Evolutionary conservation across 2,797 vertebrate species (phyloP).

Genomic region (Scolopax bukidnonensis): DNA sequence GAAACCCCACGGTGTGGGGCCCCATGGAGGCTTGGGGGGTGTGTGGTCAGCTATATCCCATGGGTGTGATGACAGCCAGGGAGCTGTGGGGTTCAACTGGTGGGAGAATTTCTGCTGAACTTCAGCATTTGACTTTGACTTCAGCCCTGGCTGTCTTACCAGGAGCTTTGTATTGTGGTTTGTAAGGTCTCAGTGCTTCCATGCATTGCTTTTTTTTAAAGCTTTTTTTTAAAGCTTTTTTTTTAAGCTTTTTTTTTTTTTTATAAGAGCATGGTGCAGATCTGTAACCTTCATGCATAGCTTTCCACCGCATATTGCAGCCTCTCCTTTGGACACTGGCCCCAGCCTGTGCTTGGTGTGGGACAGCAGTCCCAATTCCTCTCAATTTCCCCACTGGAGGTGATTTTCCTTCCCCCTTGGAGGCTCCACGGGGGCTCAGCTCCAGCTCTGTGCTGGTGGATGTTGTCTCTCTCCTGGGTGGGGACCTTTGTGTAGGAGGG

Average conservation of each 20-base stretch:
- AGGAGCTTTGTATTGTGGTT: neutral
- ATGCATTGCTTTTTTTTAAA: accelerated
- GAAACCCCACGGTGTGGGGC: accelerated
- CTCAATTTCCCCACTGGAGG: accelerated
- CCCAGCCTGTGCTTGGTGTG: accelerated
- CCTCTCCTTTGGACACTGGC: neutral
- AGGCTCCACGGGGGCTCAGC: accelerated
- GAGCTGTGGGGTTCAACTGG: neutral
- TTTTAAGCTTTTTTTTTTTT: neutral
- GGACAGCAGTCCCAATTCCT: neutral
- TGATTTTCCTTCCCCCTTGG: neutral
- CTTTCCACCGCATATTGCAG: neutral
- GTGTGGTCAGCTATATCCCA: neutral
- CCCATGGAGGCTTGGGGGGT: accelerated
- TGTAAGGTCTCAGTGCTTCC: neutral
- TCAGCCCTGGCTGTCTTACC: neutral
- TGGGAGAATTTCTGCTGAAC: neutral
- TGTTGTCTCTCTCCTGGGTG: accelerated
- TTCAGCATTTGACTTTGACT: accelerated
- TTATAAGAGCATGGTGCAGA: accelerated
- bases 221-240: neutral
- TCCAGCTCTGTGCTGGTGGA: accelerated
- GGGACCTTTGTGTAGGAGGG: accelerated
- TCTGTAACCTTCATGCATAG: accelerated
- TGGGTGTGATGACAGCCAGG: accelerated